A percentile compares a stretch with the other conserved stretches of the same genome.
Conservation (phyloP, 2,113 vertebrate species). For the Regulus satrapa region DNA sequence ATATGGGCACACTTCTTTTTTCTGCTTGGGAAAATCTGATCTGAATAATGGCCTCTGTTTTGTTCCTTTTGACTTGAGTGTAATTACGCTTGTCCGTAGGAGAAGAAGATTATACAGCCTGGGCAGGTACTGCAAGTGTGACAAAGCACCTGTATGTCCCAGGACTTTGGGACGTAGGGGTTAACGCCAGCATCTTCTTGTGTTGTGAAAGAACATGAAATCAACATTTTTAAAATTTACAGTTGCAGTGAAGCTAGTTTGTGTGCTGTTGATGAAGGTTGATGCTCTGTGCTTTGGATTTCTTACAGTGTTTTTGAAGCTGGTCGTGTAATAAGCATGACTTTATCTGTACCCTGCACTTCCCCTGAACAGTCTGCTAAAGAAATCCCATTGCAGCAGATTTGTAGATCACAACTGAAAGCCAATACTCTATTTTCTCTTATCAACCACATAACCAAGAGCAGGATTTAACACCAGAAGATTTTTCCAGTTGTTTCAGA, state of each 20-base stretch:
- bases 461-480: background rate
- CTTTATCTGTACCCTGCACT: background rate
- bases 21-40: slow-evolving; percentile 32
- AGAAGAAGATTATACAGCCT: background rate
- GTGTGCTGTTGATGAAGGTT: background rate
- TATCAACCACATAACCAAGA: background rate
- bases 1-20: slow-evolving; percentile 6
- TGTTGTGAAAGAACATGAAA: background rate
- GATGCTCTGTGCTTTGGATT: background rate
- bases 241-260: background rate
- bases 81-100: background rate
- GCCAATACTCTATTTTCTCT: background rate
- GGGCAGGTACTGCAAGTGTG: background rate
- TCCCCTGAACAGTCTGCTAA: background rate
- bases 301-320: background rate
- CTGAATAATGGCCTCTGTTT: background rate
- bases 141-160: background rate
- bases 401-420: background rate
- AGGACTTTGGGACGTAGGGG: background rate
- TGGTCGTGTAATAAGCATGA: background rate
- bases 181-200: background rate
- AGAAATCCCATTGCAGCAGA: background rate
- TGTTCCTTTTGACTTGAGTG: background rate
- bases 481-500: background rate
- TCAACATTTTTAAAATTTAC: background rate